Percentiles rank a stretch among this genome's conserved stretches.
phyloP scores from a whole-genome alignment of 2,888 invertebrate genomes.

The Lasioglossum oenotherae region DNA sequence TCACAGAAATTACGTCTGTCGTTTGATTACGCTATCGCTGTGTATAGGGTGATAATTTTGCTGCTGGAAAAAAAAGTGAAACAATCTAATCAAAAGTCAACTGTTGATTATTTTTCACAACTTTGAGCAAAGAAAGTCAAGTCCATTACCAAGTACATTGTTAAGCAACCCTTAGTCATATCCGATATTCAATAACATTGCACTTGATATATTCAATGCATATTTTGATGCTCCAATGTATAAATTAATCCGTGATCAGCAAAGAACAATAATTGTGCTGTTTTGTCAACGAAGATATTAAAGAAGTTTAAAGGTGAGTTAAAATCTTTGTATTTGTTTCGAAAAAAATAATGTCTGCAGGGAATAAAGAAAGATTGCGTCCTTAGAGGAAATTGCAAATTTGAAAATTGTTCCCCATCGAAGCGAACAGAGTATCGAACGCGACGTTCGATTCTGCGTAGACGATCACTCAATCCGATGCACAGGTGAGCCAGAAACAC shows the following conservation, averaged over 20 bases:
- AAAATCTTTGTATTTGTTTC: too few relatives aligned
- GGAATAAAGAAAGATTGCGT: background rate
- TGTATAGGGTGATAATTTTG: background rate
- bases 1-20: background rate
- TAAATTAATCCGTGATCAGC: too few relatives aligned
- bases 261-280: too few relatives aligned
- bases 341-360: background rate
- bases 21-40: background rate
- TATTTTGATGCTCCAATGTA: background rate
- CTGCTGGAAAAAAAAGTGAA: background rate
- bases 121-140: too few relatives aligned
- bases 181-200: too few relatives aligned
- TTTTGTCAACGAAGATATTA: too few relatives aligned
- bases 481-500: background rate
- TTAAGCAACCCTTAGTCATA: background rate
- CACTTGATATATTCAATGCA: background rate
- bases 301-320: too few relatives aligned
- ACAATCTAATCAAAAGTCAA: background rate
- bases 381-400: background rate
- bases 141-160: background rate
- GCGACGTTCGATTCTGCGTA: background rate
- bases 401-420: background rate
- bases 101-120: background rate
- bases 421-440: background rate
- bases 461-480: background rate